Evolutionary conservation across 1,140 invertebrate genomes (phyloP), one percentile per base, ranked within the genome.

Genomic region (Condylostylus longicornis): DNA sequence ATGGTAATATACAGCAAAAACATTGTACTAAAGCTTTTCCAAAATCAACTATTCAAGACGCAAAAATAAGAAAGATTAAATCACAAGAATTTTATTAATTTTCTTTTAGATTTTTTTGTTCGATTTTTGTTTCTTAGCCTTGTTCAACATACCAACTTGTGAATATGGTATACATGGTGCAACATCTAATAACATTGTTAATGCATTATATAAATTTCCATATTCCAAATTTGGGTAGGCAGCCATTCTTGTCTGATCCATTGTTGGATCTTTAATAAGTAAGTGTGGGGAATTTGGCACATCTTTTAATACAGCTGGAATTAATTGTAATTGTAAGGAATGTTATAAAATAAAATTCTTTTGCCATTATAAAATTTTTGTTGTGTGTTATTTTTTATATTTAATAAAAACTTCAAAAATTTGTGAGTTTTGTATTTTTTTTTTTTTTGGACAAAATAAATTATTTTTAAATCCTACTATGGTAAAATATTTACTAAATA

Each of bases 201-300:
- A 65, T 9, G 82, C 82, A 56, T 82, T 82, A 58, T 90, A 94
- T 30, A 97, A 68, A 23, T 85, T 86, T 59, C 84, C 86, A 61
- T 97, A 97, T 66, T 97, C 91, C 40, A 97, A 68, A 66, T 81
- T 93, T 5, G 91, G 91, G 66, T 91, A 96, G 10, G 94, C 70
- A 20, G 79, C 75, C 70, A 94, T 81, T 32, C 90, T 68, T 33
- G 79, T 74, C 32, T 73, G 67, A 66, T 96, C 90, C 56, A 82
- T 78, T 51, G 82, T 76, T 8, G 82, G 77, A 48, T 77, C 77
- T 50, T 81, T 79, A 37, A 96, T 75, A 75, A 93, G 80, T 53
- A 90, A 84, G 40, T 90, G 64, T 12, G 91, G 87, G 19, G 84
- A 85, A 48, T 79, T 82, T 17, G 86, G 81, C 18, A 95, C 88